These are phyloP conservation scores for Volucella bombylans DNA, from an alignment of 2,888 invertebrate genomes.

Conservation along the genomic window DNA sequence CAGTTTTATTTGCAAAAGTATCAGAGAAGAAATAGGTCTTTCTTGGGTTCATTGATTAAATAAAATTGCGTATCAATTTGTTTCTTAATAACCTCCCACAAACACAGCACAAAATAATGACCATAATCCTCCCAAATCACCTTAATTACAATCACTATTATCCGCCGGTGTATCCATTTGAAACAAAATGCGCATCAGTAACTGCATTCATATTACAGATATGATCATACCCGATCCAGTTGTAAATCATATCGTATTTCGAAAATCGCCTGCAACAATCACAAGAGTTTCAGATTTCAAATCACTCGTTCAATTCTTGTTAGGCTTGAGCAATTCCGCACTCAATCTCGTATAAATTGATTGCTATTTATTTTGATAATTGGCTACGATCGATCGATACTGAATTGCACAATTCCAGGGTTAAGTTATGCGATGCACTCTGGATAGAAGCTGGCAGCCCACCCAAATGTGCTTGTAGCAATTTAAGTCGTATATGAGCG, in stretches of 20 bases:
- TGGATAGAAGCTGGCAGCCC: constrained; percentile 74
- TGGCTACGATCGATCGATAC: constrained; percentile 76
- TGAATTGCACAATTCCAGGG: constrained; percentile 41
- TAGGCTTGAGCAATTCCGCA: constrained; percentile 59
- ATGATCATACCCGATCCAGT: constrained; percentile 38
- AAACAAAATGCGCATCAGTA: constrained; percentile 36
- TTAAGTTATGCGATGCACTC: constrained; percentile 24
- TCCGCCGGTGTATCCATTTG: constrained; percentile 41
- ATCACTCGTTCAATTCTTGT: constrained; percentile 62
- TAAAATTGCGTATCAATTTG: constrained; percentile 37
- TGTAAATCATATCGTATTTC: constrained; percentile 72
- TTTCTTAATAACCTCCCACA: constrained; percentile 50
- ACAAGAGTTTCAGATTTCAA: constrained; percentile 77
- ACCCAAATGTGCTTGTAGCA: constrained; percentile 78
- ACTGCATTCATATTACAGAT: constrained; percentile 10
- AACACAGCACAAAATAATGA: constrained; percentile 33
- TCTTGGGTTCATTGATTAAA: constrained; percentile 12
- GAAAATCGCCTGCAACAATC: constrained; percentile 73
- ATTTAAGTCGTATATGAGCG: constrained; percentile 55
- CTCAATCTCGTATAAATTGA: constrained; percentile 77
- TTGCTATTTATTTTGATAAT: constrained; percentile 79
- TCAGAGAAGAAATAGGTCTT: too few species aligned
- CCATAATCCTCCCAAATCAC: constrained; percentile 65
- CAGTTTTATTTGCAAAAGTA: too few species aligned
- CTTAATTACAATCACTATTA: constrained; percentile 65